These are phyloP conservation scores for Myotis myotis DNA, from an alignment of 2,797 vertebrate species.

Conservation along the genomic window DNA sequence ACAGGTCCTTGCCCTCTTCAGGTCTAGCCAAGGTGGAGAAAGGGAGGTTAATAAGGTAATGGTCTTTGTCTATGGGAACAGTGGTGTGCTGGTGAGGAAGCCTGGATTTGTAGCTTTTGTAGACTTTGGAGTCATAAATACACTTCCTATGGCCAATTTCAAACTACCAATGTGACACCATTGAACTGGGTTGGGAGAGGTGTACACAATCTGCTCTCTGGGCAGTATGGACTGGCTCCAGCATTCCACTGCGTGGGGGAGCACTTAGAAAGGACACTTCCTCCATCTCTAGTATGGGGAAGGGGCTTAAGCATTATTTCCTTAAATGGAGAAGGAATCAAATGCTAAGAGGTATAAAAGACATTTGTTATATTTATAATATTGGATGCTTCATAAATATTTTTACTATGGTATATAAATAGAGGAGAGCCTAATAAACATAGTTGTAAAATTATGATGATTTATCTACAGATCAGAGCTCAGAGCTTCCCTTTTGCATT, in stretches of 20 bases:
- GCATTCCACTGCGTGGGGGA: not conserved
- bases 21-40: not conserved
- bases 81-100: not conserved
- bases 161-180: not conserved
- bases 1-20: not conserved
- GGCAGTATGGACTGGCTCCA: not conserved
- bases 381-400: conserved; percentile 16
- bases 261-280: not conserved
- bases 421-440: not conserved
- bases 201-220: not conserved
- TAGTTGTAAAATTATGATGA: conserved; percentile 6
- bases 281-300: not conserved
- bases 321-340: conserved; percentile 50
- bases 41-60: not conserved
- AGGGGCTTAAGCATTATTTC: not conserved
- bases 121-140: conserved; percentile 15
- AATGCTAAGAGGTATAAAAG: conserved; percentile 43
- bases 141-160: not conserved
- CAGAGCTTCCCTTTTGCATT: not conserved
- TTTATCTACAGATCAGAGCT: not conserved
- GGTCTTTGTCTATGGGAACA: not conserved
- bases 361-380: conserved; percentile 3
- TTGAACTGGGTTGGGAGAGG: not conserved
- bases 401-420: conserved; percentile 7
- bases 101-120: conserved; percentile 22